Conservation (phyloP, 2,797 vertebrate species). For the Crenuchus spilurus region DNA sequence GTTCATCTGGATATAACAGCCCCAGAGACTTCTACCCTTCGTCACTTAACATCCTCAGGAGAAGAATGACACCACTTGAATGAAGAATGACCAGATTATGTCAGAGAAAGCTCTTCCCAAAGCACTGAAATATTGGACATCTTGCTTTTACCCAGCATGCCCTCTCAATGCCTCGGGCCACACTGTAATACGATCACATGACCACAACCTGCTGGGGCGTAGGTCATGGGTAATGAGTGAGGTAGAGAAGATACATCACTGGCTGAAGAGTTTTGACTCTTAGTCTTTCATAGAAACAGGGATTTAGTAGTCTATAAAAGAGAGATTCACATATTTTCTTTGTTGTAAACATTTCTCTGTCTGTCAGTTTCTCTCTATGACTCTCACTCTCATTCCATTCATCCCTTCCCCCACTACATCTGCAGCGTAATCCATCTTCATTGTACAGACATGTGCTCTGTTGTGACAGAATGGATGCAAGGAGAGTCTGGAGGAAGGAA, state of each 20-base stretch:
- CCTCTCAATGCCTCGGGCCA: slow-evolving; percentile 64
- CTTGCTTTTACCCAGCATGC: slow-evolving; percentile 65
- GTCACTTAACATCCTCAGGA: slow-evolving; percentile 45
- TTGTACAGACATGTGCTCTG: slow-evolving; percentile 75
- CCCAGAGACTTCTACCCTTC: slow-evolving; percentile 33
- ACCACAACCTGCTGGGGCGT: slow-evolving; percentile 71
- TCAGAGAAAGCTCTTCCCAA: slow-evolving; percentile 52
- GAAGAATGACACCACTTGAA: slow-evolving; percentile 49
- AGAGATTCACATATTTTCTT: slow-evolving; percentile 10
- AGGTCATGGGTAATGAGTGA: slow-evolving; percentile 76
- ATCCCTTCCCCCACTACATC: slow-evolving; percentile 27
- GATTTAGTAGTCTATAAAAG: not conserved
- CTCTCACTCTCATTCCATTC: slow-evolving; percentile 52
- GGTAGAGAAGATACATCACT: slow-evolving; percentile 49
- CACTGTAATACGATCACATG: slow-evolving; percentile 64
- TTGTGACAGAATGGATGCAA: slow-evolving; percentile 79
- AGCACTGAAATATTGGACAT: slow-evolving; percentile 55
- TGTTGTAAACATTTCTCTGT: slow-evolving; percentile 12
- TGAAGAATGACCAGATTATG: slow-evolving; percentile 37
- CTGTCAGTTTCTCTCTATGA: not conserved
- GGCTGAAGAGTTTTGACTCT: not conserved
- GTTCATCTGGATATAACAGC: slow-evolving; percentile 31
- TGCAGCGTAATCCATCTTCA: slow-evolving; percentile 80
- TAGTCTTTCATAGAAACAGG: not conserved
- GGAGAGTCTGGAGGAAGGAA: slow-evolving; percentile 70